Conservation (phyloP, 1,140 invertebrate species). For the Magallana angulata region DNA sequence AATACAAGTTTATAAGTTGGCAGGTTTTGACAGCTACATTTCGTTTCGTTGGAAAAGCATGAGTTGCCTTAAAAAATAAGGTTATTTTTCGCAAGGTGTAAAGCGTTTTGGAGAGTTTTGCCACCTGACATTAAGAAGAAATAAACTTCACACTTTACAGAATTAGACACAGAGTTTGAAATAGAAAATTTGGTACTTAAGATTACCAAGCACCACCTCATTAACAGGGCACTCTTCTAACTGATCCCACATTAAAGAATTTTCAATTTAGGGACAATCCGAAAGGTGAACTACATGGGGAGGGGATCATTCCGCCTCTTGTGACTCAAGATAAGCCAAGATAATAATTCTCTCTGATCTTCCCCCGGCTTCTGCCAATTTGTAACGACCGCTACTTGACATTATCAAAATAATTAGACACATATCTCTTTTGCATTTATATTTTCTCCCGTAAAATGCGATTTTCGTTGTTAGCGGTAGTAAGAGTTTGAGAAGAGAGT, state of each 20-base stretch:
- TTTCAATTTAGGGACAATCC: slow-evolving; percentile 31
- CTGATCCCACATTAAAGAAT: slow-evolving; percentile 25
- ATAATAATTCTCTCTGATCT: slow-evolving; percentile 21
- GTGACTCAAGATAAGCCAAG: slow-evolving; percentile 16
- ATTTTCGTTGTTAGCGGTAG: slow-evolving; percentile 9
- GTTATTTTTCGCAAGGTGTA: neutral
- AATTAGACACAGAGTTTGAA: slow-evolving; percentile 28
- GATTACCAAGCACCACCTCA: slow-evolving; percentile 12
- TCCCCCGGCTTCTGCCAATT: neutral
- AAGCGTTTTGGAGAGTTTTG: neutral
- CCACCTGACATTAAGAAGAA: neutral
- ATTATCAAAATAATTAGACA: slow-evolving; percentile 12
- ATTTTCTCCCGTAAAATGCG: neutral
- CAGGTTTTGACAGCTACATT: too few relatives aligned
- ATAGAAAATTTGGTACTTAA: slow-evolving; percentile 31
- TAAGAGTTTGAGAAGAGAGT: neutral
- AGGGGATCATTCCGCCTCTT: neutral
- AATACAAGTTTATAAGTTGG: too few relatives aligned
- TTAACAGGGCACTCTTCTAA: neutral
- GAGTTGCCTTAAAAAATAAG: too few relatives aligned
- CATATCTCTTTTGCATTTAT: slow-evolving; percentile 9
- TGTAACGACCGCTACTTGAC: slow-evolving; percentile 16
- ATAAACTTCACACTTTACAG: neutral
- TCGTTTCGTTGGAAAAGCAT: too few relatives aligned
- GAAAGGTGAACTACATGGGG: neutral